phyloP scores from a whole-genome alignment of 2,797 vertebrate species.

The Chaenodraco wilsoni region DNA sequence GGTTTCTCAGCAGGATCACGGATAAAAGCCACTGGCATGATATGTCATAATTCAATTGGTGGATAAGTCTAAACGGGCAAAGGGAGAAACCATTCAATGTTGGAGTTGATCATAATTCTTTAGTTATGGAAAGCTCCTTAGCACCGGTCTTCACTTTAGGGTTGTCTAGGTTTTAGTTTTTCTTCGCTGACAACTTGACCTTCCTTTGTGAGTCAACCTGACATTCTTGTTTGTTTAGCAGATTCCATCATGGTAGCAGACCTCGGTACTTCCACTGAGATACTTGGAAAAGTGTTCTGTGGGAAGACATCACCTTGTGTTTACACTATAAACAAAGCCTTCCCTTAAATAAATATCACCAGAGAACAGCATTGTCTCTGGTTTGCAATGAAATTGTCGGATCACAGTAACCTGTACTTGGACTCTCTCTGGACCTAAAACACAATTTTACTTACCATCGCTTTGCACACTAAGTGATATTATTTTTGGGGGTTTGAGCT shows the following conservation, averaged over 20 bases:
- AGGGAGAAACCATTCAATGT: too few species aligned
- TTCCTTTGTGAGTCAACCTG: constrained; percentile 21
- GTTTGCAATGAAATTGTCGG: constrained; percentile 18
- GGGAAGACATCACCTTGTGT: constrained; percentile 40
- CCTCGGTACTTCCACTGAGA: constrained; percentile 41
- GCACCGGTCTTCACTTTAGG: too few species aligned
- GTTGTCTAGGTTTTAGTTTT: background rate
- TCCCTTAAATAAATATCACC: constrained; percentile 57
- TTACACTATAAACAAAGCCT: constrained; percentile 70
- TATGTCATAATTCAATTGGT: too few species aligned
- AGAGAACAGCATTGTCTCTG: constrained; percentile 15
- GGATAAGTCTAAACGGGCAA: too few species aligned
- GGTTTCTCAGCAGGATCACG: too few species aligned
- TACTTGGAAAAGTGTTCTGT: constrained; percentile 31
- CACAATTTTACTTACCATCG: background rate
- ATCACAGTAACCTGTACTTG: background rate
- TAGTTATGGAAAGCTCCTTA: too few species aligned
- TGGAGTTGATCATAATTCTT: too few species aligned
- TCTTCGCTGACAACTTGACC: constrained; percentile 40
- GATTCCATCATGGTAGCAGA: constrained; percentile 31
- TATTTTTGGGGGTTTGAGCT: background rate
- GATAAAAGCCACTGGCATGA: too few species aligned
- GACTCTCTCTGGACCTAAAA: constrained; percentile 8
- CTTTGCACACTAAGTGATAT: background rate
- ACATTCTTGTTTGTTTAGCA: constrained; percentile 44